These are phyloP conservation scores for Andrena fulva DNA, from an alignment of 2,888 invertebrate species.

Conservation along the genomic window DNA sequence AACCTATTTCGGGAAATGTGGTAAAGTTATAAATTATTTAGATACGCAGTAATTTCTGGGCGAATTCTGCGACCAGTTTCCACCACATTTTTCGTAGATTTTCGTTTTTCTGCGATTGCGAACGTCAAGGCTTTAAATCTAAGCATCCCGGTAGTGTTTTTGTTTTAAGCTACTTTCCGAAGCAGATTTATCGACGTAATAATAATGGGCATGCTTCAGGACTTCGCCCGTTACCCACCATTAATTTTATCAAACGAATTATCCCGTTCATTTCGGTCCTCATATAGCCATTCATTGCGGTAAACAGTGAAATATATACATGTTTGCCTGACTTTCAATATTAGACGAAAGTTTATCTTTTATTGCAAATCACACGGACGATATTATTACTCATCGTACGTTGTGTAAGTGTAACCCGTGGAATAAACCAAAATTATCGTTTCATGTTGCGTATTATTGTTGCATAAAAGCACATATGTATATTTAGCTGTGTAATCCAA, in stretches of 20 bases:
- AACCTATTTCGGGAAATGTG: neutral
- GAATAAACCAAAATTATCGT: neutral
- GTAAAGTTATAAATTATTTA: no score
- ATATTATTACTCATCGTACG: neutral
- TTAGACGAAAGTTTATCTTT: conserved; percentile 1
- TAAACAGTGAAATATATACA: neutral
- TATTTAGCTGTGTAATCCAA: neutral
- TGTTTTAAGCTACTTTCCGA: neutral
- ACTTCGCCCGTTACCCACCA: neutral
- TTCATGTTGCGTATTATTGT: neutral
- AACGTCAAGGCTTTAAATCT: neutral
- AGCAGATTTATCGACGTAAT: neutral
- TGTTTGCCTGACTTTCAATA: conserved; percentile 13
- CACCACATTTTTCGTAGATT: neutral
- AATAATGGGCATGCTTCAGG: neutral
- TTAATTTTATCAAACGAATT: conserved; percentile 21
- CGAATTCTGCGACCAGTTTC: no score
- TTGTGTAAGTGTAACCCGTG: neutral
- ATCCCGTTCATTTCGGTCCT: conserved; percentile 1
- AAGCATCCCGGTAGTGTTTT: neutral
- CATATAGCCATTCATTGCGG: neutral
- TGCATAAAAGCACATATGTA: neutral
- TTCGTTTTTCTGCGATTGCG: neutral
- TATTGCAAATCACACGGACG: neutral
- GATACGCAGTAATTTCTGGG: no score